Evolutionary conservation across 2,797 vertebrate genomes (phyloP).

Genomic region (Tarsius wallacei): DNA sequence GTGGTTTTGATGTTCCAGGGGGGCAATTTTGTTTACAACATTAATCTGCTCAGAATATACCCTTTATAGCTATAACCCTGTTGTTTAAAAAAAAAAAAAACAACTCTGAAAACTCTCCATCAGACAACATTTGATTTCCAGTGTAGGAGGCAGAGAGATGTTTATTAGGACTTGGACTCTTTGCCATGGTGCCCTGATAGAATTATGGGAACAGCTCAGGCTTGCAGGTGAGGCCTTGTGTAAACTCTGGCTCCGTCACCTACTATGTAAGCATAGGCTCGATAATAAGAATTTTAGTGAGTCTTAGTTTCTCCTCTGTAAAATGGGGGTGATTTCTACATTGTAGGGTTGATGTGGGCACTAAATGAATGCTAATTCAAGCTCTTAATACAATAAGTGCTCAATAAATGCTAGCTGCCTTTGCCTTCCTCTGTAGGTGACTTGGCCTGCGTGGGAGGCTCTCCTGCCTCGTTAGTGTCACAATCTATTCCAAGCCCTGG

Average conservation of each 20-base stretch:
- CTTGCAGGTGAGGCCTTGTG: not conserved
- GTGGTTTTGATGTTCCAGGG: slow-evolving; percentile 72
- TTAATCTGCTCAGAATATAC: slow-evolving; percentile 30
- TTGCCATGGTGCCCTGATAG: not conserved
- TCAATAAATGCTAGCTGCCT: not conserved
- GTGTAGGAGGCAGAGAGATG: not conserved
- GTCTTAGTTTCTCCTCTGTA: slow-evolving; percentile 31
- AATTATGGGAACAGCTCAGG: not conserved
- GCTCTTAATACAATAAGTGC: not conserved
- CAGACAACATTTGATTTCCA: not conserved
- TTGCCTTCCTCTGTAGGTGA: not conserved
- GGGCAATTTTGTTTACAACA: slow-evolving; percentile 68
- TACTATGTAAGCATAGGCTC: not conserved
- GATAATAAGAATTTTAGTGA: not conserved
- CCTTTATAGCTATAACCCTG: slow-evolving; percentile 20
- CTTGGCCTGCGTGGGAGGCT: not conserved
- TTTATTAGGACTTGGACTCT: not conserved
- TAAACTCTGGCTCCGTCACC: not conserved
- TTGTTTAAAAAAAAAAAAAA: slow-evolving; percentile 21
- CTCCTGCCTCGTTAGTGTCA: not conserved
- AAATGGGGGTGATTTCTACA: not conserved
- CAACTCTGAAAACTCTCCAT: not conserved
- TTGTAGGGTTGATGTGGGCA: not conserved
- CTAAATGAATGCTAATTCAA: not conserved
- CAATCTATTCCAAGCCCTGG: not conserved